Evolutionary conservation across 2,113 vertebrate species (phyloP).

Genomic region (Saimiri boliviensis): DNA sequence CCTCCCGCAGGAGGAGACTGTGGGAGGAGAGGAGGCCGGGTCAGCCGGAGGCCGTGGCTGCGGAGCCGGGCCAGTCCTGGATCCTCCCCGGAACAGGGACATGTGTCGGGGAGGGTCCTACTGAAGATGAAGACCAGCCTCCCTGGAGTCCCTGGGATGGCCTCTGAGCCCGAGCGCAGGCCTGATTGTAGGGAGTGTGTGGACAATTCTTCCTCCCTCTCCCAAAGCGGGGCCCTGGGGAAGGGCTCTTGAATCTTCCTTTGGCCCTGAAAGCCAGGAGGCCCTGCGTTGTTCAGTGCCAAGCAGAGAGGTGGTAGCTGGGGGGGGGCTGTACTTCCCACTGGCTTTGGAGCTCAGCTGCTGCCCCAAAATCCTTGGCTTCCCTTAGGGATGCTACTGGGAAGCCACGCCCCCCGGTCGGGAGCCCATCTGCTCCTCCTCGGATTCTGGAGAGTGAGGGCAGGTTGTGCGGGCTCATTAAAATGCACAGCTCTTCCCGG

Average conservation of each 20-base stretch:
- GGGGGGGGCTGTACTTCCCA: background rate
- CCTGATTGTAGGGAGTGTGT: background rate
- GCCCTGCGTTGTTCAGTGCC: background rate
- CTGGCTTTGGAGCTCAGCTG: background rate
- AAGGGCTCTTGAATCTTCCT: background rate
- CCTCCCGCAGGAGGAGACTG: background rate
- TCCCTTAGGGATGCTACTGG: background rate
- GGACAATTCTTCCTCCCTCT: background rate
- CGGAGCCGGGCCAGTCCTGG: background rate
- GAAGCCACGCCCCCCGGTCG: background rate
- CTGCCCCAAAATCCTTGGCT: background rate
- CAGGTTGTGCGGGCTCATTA: background rate
- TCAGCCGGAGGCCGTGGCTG: background rate
- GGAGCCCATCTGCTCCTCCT: constrained; percentile 35
- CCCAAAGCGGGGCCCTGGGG: background rate
- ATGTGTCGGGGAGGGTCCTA: background rate
- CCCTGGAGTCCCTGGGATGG: background rate
- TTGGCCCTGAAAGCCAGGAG: background rate
- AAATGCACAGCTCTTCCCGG: background rate
- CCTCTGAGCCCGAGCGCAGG: background rate
- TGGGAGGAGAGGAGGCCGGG: background rate
- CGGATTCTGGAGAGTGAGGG: background rate
- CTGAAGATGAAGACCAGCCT: background rate
- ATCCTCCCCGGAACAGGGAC: background rate
- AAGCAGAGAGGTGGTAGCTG: background rate